phyloP scores from a whole-genome alignment of 2,888 invertebrate species.

The Drosophila histrio region DNA sequence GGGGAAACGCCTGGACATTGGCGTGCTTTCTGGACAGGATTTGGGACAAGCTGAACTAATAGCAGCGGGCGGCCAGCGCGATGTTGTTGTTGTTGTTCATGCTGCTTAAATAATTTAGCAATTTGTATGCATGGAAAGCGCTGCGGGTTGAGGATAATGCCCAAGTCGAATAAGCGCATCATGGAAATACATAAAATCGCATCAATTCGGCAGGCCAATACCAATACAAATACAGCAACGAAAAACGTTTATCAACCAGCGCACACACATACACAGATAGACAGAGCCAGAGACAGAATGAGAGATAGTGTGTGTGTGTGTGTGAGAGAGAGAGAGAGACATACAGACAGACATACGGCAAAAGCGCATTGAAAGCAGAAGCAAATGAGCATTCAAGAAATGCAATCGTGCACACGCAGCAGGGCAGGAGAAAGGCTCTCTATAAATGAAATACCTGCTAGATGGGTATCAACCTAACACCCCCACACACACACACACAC shows the following conservation, averaged over 20 bases:
- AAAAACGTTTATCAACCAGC: constrained; percentile 1
- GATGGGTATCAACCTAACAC: constrained; percentile 23
- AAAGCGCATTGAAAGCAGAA: constrained; percentile 48
- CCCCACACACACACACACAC: constrained; percentile 6
- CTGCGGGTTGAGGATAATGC: constrained; percentile 70
- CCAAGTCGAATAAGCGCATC: constrained; percentile 76
- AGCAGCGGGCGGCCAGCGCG: constrained; percentile 45
- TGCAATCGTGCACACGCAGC: constrained; percentile 59
- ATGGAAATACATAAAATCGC: constrained; percentile 76
- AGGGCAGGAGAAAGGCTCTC: neutral
- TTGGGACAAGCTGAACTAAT: constrained; percentile 56
- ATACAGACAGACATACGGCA: constrained; percentile 4
- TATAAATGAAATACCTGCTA: constrained; percentile 20
- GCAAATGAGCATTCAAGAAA: constrained; percentile 73
- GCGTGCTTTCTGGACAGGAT: constrained; percentile 51
- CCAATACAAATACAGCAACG: constrained; percentile 11
- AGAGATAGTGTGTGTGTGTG: no score
- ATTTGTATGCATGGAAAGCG: constrained; percentile 78
- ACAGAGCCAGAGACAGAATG: neutral
- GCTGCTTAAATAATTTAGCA: constrained; percentile 77
- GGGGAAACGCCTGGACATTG: constrained; percentile 33
- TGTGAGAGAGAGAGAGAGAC: neutral
- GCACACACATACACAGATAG: neutral
- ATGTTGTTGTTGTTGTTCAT: constrained; percentile 18
- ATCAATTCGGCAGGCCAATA: constrained; percentile 56